Percentiles rank a stretch among this genome's conserved stretches.
Conservation (phyloP, 1,140 invertebrate genomes). For the Drosophila guanche region DNA sequence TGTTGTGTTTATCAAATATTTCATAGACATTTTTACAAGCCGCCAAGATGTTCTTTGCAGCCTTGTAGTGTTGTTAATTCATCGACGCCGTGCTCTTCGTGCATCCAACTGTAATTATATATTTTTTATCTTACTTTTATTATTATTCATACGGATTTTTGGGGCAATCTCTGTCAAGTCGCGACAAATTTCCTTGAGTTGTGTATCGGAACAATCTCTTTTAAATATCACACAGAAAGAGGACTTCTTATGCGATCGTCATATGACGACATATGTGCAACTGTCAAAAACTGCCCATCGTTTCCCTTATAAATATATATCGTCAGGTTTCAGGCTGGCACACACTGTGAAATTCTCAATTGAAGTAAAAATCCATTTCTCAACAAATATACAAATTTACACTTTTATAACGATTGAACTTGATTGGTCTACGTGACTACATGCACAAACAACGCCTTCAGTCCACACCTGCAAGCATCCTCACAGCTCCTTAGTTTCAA, state of each 20-base stretch:
- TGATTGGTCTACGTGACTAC: no score
- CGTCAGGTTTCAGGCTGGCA: no score
- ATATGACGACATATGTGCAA: conserved; percentile 6
- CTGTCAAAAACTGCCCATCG: no score
- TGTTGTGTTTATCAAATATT: conserved; percentile 24
- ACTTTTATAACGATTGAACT: neutral
- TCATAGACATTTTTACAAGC: conserved; percentile 7
- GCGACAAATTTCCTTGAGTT: no score
- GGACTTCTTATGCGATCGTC: neutral
- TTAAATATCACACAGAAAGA: neutral
- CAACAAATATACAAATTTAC: conserved; percentile 3
- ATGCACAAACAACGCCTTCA: no score
- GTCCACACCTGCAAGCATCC: no score
- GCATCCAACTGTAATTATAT: neutral
- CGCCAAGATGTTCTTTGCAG: conserved; percentile 1
- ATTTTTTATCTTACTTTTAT: neutral
- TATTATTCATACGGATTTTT: no score
- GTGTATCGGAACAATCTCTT: neutral
- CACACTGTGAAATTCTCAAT: conserved; percentile 9
- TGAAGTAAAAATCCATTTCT: conserved; percentile 15
- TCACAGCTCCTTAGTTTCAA: no score
- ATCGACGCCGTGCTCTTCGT: no score
- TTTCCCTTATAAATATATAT: no score
- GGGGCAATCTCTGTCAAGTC: no score
- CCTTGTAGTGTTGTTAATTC: conserved; percentile 7